Base-by-base conservation (phyloP, 2,888 invertebrate species). In the Rotaria macrura region DNA sequence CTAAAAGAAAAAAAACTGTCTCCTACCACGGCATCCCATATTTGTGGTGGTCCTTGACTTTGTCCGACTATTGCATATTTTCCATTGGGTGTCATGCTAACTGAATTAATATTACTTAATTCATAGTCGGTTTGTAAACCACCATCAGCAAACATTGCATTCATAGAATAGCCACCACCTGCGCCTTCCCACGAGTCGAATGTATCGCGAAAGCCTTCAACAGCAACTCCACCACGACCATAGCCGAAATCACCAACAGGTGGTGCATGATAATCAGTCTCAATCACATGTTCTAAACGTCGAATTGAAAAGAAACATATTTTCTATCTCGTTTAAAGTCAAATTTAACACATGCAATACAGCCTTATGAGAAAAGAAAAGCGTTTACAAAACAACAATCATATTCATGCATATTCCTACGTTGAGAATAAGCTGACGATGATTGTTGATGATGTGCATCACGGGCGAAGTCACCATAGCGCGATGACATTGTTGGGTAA, bases 21-120 rank as follows among this genome's bases (percentile, higher is more conserved):
- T n/a, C 57, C 38, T 57, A 43, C 84, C 1, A 86, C 65, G 14
- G 86, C 84, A 57, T 86, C 85, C 86, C 86, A 86, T 7, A 86
- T 86, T 55, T 86, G 86, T 14, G 86, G 86, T n/a, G 85, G 57
- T 34, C 86, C 86, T n/a, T 54, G 40, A n/a, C 83, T 84, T 79
- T 85, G 85, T 55, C 86, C 86, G 25, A 86, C 85, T 25, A 85
- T 85, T 5, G 86, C 86, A 40, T 86, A 85, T 72, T 86, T 85
- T 43, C 86, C 86, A 79, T 86, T 85, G 0, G 86, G 85, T 20
- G 85, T 86, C 85, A 86, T 85, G 6, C 85, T 85, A 7, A 86
- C 84, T 40, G 84, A 84, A 34, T 55, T 85, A n/a, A 85, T 84
- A 74, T 86, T 85, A 57, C 85, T 85, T 47, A 85, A 38, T 55